Percentiles rank a stretch among this genome's conserved stretches.
Evolutionary conservation across 2,797 vertebrate species (phyloP).

Genomic region (Phalloptychus januarius): DNA sequence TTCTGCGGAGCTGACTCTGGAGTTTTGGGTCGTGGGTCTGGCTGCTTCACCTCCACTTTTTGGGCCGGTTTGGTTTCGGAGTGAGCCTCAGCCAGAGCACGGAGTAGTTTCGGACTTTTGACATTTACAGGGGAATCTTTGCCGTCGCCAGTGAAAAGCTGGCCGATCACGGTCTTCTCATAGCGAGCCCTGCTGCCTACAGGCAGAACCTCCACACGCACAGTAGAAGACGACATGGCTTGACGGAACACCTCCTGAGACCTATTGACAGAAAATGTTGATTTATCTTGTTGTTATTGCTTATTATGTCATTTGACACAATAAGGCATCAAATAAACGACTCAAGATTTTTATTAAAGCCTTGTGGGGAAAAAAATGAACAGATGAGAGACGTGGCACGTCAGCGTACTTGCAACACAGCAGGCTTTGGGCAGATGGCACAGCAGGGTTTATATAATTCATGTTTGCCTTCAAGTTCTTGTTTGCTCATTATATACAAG

Average conservation of each 20-base stretch:
- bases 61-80: conserved; percentile 24
- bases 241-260: conserved; percentile 92
- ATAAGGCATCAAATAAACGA: neutral
- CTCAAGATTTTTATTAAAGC: neutral
- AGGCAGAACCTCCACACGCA: conserved; percentile 85
- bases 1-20: conserved; percentile 11
- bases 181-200: conserved; percentile 83
- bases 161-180: conserved; percentile 89
- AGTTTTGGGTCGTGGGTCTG: conserved; percentile 5
- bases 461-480: conserved; percentile 11
- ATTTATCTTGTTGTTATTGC: neutral
- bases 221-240: conserved; percentile 81
- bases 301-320: neutral
- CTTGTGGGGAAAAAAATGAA: neutral
- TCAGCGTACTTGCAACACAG: neutral
- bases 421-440: conserved; percentile 10
- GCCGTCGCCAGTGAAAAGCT: conserved; percentile 74
- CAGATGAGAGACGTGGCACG: neutral
- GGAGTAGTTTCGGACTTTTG: conserved; percentile 73
- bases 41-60: conserved; percentile 23
- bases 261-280: conserved; percentile 30
- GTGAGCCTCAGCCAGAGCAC: conserved; percentile 9
- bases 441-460: conserved; percentile 5
- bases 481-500: conserved; percentile 12
- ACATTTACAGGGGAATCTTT: conserved; percentile 66